A percentile compares a stretch with the other conserved stretches of the same genome.
phyloP scores from a whole-genome alignment of 2,888 invertebrate species.

The Pterostichus niger region DNA sequence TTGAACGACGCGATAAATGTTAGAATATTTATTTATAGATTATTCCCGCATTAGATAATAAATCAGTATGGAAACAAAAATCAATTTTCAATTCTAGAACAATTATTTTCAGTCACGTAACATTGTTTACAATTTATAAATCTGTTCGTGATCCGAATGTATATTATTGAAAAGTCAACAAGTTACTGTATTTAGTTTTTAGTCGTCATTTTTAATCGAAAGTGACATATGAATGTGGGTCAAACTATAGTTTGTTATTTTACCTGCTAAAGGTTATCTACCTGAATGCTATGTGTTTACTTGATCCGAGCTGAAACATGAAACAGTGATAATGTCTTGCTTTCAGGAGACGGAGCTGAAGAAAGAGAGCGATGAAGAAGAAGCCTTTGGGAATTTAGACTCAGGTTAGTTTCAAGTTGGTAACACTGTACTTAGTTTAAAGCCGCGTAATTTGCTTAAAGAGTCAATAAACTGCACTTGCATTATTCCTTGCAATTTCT shows the following conservation, averaged over 20 bases:
- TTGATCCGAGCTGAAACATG: not conserved
- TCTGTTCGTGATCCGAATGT: conserved; percentile 22
- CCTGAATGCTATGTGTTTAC: conserved; percentile 1
- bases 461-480: conserved; percentile 28
- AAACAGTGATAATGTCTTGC: conserved; percentile 10
- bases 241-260: not conserved
- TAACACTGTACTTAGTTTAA: conserved; percentile 20
- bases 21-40: not conserved
- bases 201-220: conserved; percentile 31
- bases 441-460: conserved; percentile 19
- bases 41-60: conserved; percentile 21
- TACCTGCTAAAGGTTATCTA: conserved; percentile 29
- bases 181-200: conserved; percentile 44
- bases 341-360: conserved; percentile 64
- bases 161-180: conserved; percentile 47
- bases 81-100: conserved; percentile 20
- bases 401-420: conserved; percentile 23
- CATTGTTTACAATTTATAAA: conserved; percentile 39
- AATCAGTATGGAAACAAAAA: conserved; percentile 6
- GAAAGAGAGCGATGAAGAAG: conserved; percentile 54
- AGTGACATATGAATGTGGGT: conserved; percentile 39
- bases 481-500: not conserved
- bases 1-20: too few species aligned
- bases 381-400: conserved; percentile 44
- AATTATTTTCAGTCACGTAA: conserved; percentile 35